phyloP scores from a whole-genome alignment of 2,888 invertebrate genomes.

The Mellilla xanthometata region DNA sequence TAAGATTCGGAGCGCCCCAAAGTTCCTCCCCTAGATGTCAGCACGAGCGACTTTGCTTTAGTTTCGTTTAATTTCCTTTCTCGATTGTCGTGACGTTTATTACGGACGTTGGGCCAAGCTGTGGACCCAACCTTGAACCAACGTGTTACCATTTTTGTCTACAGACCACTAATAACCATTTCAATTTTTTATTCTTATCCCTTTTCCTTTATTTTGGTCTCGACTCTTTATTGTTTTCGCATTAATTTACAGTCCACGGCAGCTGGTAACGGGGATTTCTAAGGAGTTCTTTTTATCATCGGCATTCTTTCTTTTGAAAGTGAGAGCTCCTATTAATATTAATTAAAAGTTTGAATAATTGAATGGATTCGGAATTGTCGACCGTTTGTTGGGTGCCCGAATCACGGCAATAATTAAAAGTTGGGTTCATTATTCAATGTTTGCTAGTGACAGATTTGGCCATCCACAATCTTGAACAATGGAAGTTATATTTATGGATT shows the following conservation, averaged over 20 bases:
- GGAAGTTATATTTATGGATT: slow-evolving; percentile 16
- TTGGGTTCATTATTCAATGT: slow-evolving; percentile 66
- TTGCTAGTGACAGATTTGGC: slow-evolving; percentile 60
- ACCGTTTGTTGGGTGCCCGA: slow-evolving; percentile 67
- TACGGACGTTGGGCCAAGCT: slow-evolving; percentile 48
- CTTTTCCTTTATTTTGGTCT: slow-evolving; percentile 64
- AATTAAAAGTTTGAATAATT: slow-evolving; percentile 82
- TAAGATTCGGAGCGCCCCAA: slow-evolving; percentile 53
- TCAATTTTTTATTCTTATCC: slow-evolving; percentile 62
- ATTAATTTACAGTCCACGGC: slow-evolving; percentile 80
- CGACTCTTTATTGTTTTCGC: slow-evolving; percentile 77
- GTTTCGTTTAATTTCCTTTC: slow-evolving; percentile 80
- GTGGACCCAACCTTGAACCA: slow-evolving; percentile 54
- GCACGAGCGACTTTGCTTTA: slow-evolving; percentile 70
- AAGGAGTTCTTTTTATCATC: slow-evolving; percentile 71
- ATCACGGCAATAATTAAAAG: slow-evolving; percentile 75
- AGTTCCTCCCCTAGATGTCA: slow-evolving; percentile 63
- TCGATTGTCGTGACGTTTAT: slow-evolving; percentile 75
- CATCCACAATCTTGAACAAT: slow-evolving; percentile 29
- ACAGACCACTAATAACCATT: slow-evolving; percentile 70
- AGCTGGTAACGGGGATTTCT: slow-evolving; percentile 76
- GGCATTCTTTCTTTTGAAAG: slow-evolving; percentile 78
- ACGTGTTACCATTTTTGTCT: slow-evolving; percentile 58
- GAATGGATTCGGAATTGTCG: slow-evolving; percentile 77
- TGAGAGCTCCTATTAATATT: slow-evolving; percentile 81